A percentile compares a stretch with the other conserved stretches of the same genome.
These are phyloP conservation scores for Bombycilla garrulus DNA, from an alignment of 2,113 vertebrate genomes.

Conservation along the genomic window DNA sequence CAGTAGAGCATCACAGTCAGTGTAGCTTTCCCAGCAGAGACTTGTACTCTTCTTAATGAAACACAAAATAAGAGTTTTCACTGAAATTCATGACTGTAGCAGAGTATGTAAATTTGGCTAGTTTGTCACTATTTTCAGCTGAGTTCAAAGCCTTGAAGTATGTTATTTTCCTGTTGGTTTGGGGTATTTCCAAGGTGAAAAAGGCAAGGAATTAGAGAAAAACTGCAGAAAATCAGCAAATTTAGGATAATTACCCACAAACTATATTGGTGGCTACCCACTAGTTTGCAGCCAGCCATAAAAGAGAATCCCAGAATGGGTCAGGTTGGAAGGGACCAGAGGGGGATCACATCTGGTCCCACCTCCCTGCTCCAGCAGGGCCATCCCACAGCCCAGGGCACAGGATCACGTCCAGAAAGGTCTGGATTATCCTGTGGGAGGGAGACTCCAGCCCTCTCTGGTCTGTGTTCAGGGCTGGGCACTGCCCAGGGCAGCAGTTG, in stretches of 20 bases:
- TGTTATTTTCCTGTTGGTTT: not conserved
- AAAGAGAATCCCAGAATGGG: not conserved
- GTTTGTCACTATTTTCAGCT: fast-evolving
- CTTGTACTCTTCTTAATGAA: not conserved
- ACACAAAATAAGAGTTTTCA: not conserved
- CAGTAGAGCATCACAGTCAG: not conserved
- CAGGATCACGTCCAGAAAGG: not conserved
- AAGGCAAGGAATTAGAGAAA: not conserved
- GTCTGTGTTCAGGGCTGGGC: not conserved
- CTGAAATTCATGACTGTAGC: not conserved
- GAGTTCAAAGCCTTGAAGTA: not conserved
- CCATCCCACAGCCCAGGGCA: not conserved
- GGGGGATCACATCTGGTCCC: not conserved
- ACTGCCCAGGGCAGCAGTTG: not conserved
- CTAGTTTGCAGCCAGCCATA: not conserved
- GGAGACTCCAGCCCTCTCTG: not conserved
- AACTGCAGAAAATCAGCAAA: not conserved
- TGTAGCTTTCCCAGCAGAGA: not conserved
- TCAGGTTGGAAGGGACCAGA: not conserved
- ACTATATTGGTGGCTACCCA: not conserved
- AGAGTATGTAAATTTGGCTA: not conserved
- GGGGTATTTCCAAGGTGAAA: not conserved
- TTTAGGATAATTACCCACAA: not conserved
- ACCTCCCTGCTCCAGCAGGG: not conserved
- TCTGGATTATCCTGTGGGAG: not conserved